phyloP scores from a whole-genome alignment of 1,140 invertebrate species.

The Pygmarrhopalites habei region DNA sequence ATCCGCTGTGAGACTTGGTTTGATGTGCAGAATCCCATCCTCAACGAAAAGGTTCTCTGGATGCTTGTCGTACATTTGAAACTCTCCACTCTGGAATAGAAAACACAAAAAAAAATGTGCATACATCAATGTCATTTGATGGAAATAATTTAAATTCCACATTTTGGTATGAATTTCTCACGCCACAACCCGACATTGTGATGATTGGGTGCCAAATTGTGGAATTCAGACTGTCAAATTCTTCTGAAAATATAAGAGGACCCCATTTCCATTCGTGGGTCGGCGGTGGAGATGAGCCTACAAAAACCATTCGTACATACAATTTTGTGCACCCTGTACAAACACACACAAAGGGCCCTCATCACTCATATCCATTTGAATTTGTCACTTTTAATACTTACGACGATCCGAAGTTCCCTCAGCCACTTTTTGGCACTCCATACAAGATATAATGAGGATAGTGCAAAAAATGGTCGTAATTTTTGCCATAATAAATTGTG shows the following conservation, averaged over 20 bases:
- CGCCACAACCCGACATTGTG: constrained; percentile 28
- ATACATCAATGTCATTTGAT: not conserved
- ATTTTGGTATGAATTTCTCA: not conserved
- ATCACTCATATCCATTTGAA: no score
- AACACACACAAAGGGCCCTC: no score
- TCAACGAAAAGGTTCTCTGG: constrained; percentile 28
- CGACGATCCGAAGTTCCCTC: no score
- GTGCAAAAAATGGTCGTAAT: no score
- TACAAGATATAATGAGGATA: no score
- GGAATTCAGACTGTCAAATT: constrained; percentile 28
- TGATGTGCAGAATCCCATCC: constrained; percentile 45
- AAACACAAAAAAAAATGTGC: not conserved
- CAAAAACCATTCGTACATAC: no score
- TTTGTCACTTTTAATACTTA: no score
- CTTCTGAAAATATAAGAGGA: constrained; percentile 30
- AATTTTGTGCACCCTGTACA: no score
- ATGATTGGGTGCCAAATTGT: constrained; percentile 29
- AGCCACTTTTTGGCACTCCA: no score
- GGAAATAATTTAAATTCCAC: not conserved
- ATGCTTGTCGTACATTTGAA: constrained; percentile 28
- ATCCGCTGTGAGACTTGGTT: constrained; percentile 45
- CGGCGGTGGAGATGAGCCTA: no score
- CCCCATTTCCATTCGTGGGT: no score
- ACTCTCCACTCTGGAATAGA: constrained; percentile 26
- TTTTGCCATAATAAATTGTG: no score